phyloP scores from a whole-genome alignment of 2,113 vertebrate species.

The Callocephalon fimbriatum region DNA sequence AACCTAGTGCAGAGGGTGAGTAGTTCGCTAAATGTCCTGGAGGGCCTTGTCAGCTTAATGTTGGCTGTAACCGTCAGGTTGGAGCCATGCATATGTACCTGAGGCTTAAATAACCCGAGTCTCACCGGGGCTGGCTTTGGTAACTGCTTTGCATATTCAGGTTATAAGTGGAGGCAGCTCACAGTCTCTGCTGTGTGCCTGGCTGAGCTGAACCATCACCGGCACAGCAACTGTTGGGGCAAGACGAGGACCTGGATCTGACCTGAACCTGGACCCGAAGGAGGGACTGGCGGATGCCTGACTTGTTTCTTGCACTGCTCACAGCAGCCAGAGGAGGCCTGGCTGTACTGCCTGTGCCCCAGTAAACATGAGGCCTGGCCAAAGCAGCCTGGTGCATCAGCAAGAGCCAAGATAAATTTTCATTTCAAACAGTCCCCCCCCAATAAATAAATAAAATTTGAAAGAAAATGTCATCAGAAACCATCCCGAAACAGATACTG shows the following conservation, averaged over 20 bases:
- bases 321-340: background rate
- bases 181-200: background rate
- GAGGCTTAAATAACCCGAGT: background rate
- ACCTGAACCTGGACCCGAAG: background rate
- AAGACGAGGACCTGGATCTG: background rate
- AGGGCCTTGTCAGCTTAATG: background rate
- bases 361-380: background rate
- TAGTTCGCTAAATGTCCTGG: background rate
- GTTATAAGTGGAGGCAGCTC: background rate
- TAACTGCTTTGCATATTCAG: slow-evolving; percentile 19
- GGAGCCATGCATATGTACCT: slow-evolving; percentile 12
- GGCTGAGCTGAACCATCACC: accelerated
- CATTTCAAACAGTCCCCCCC: background rate
- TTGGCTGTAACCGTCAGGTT: background rate
- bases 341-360: accelerated
- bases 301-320: background rate
- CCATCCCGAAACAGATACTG: background rate
- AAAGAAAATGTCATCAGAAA: background rate
- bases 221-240: accelerated
- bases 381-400: background rate
- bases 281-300: background rate
- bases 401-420: background rate
- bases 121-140: background rate
- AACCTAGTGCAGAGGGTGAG: background rate
- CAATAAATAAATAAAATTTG: background rate